These are phyloP conservation scores for Parnassius orleans DNA, from an alignment of 2,888 invertebrate species.

Conservation along the genomic window DNA sequence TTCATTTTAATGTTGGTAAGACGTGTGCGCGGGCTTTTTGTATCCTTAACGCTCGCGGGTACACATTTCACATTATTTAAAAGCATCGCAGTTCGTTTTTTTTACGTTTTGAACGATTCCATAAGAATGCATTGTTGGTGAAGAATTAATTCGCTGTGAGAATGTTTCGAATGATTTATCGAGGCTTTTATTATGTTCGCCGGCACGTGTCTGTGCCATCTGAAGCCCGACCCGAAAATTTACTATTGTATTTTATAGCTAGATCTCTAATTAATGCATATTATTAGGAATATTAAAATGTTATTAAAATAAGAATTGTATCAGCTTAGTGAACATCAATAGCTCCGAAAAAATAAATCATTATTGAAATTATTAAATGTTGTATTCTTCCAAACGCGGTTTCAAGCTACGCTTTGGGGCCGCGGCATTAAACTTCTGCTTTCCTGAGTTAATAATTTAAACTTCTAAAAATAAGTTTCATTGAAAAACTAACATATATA, in stretches of 20 bases:
- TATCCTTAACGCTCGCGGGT: not conserved
- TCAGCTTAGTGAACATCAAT: slow-evolving; percentile 81
- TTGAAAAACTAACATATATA: too few species aligned
- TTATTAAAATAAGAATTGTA: slow-evolving; percentile 79
- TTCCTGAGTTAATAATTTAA: too few species aligned
- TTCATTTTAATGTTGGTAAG: too few species aligned
- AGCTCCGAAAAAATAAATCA: slow-evolving; percentile 77
- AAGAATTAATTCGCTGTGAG: slow-evolving; percentile 35
- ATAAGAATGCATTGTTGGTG: slow-evolving; percentile 19
- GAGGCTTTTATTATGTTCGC: slow-evolving; percentile 46
- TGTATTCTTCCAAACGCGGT: slow-evolving; percentile 60
- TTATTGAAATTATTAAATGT: slow-evolving; percentile 79
- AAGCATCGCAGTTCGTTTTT: not conserved
- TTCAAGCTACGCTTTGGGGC: slow-evolving; percentile 10
- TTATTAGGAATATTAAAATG: slow-evolving; percentile 78
- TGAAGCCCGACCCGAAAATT: slow-evolving; percentile 61
- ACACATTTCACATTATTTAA: not conserved
- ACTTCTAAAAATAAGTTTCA: too few species aligned
- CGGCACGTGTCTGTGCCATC: slow-evolving; percentile 43
- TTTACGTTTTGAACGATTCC: slow-evolving; percentile 6
- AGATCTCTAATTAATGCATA: slow-evolving; percentile 80
- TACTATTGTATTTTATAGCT: slow-evolving; percentile 79
- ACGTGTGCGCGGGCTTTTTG: not conserved
- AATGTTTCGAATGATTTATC: slow-evolving; percentile 41
- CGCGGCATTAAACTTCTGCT: too few species aligned